Conservation (phyloP, 1,140 invertebrate genomes). For the Drosophila bipectinata region DNA sequence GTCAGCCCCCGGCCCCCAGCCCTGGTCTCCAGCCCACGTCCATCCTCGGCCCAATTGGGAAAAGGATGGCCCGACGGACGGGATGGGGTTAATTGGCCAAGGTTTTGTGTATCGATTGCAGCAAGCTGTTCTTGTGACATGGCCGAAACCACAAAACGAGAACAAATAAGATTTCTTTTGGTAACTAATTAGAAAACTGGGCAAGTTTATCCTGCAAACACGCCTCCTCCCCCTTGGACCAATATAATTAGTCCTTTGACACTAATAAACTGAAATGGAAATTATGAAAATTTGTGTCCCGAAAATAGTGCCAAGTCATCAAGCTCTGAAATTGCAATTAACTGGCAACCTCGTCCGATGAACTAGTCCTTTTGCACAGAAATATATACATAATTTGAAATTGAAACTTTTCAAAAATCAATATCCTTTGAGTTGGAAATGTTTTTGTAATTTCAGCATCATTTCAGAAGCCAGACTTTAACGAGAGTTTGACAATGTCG, state of each 20-base stretch:
- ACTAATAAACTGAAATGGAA: conserved; percentile 46
- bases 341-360: conserved; percentile 1
- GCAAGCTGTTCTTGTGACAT: conserved; percentile 55
- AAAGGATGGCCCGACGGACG: neutral
- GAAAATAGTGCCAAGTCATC: conserved; percentile 28
- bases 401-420: neutral
- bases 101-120: conserved; percentile 50
- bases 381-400: neutral
- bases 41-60: neutral
- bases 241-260: conserved; percentile 55
- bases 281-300: conserved; percentile 37
- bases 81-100: conserved; percentile 52
- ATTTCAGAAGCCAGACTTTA: neutral
- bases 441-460: neutral
- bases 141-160: conserved; percentile 34
- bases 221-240: neutral
- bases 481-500: conserved; percentile 14
- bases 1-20: neutral
- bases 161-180: conserved; percentile 74
- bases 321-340: conserved; percentile 12
- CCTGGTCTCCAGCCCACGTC: neutral
- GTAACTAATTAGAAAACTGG: conserved; percentile 70
- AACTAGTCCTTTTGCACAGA: conserved; percentile 1
- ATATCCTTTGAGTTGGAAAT: neutral
- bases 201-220: conserved; percentile 49